Base-by-base conservation (phyloP, 2,888 invertebrate genomes). In the Acrobasis suavella region DNA sequence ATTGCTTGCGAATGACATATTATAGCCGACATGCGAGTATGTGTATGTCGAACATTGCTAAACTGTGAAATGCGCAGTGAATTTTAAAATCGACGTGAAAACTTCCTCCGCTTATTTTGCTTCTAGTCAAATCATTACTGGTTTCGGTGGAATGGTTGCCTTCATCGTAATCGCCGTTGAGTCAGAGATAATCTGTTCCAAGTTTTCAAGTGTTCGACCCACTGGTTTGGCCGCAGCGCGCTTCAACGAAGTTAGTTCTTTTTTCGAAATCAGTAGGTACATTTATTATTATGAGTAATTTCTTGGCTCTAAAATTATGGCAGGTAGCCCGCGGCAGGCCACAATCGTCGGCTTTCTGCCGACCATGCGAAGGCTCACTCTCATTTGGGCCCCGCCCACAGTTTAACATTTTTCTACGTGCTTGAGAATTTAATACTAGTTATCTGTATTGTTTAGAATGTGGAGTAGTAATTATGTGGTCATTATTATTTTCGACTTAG, bases 231-330 rank as follows among this genome's bases (percentile, higher is more conserved):
- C 74, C 12, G 17, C 56, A n/a, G 46, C 46, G 46, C 76, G 72
- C 70, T 83, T 78, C 79, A 80, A 75, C 77, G 80, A 80, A 70
- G 75, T 69, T 72, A 75, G 83, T 83, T 84, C 83, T 81, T 75
- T 72, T 70, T 75, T 73, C 69, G 74, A 91, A 89, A 90, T 91
- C 85, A 87, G 84, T 85, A 85, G 87, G 83, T 85, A 82, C 86
- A 85, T 89, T 88, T 84, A 85, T 90, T 91, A 91, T 91, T 91
- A 89, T 86, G 87, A 89, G 89, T 88, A 91, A 92, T 91, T 91
- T 88, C 82, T 88, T 77, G 83, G 78, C 77, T 82, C 85, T 87
- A 80, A 89, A 90, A 91, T 91, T 89, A 90, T 83, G 77, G 88
- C 91, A 90, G 91, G 91, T 91, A 91, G 91, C 91, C 90, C 76